A percentile compares a stretch with the other conserved stretches of the same genome.
Evolutionary conservation across 2,113 vertebrate genomes (phyloP).

Genomic region (Hyaena hyaena): DNA sequence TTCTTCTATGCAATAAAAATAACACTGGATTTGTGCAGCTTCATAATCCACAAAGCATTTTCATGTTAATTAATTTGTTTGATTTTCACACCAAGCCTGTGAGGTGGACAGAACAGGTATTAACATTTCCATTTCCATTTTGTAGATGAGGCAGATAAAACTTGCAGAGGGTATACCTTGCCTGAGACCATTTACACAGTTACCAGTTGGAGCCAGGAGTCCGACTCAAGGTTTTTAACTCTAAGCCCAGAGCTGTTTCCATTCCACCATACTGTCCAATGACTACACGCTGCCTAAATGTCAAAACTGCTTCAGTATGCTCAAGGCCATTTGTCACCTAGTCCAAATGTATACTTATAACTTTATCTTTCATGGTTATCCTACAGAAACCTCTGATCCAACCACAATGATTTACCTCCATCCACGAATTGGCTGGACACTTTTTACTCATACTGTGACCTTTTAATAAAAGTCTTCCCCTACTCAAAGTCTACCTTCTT

Average conservation of each 20-base stretch:
- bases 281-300: neutral
- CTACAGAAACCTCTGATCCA: slow-evolving; percentile 35
- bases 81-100: neutral
- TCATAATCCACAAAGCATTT: slow-evolving; percentile 9
- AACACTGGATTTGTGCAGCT: slow-evolving; percentile 13
- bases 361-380: neutral
- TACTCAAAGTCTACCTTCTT: neutral
- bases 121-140: slow-evolving; percentile 29
- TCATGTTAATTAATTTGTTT: neutral
- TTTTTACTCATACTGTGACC: neutral
- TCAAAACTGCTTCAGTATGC: neutral
- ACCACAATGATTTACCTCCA: neutral
- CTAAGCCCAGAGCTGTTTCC: neutral
- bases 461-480: neutral
- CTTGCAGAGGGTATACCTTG: neutral
- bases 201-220: neutral
- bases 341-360: slow-evolving; percentile 17
- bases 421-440: neutral
- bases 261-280: neutral
- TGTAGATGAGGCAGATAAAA: neutral
- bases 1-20: slow-evolving; percentile 37
- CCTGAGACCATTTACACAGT: neutral
- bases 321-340: slow-evolving; percentile 7
- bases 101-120: neutral
- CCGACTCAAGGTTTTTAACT: neutral